phyloP scores from a whole-genome alignment of 2,113 vertebrate genomes.

The Lipotes vexillifer region DNA sequence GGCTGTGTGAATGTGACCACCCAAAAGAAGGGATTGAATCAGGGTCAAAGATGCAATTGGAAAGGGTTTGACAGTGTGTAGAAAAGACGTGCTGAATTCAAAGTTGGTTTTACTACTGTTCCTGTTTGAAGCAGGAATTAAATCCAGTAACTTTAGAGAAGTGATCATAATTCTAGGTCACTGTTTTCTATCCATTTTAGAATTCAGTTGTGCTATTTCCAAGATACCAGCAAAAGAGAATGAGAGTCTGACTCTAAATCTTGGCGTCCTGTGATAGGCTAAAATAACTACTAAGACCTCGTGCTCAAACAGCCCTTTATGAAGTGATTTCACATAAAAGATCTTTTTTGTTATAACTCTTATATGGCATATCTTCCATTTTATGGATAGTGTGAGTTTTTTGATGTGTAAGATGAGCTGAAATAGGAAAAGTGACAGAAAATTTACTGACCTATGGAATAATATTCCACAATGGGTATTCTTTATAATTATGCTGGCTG shows the following conservation, averaged over 20 bases:
- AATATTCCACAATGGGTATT: conserved; percentile 51
- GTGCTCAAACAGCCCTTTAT: not conserved
- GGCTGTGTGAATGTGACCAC: not conserved
- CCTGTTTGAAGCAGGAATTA: not conserved
- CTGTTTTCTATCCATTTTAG: not conserved
- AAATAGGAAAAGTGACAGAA: conserved; percentile 60
- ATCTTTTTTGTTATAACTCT: conserved; percentile 17
- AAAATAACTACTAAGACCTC: not conserved
- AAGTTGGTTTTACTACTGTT: not conserved
- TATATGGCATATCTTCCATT: not conserved
- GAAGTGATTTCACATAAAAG: conserved; percentile 23
- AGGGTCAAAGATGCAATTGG: not conserved
- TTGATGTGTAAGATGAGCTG: conserved; percentile 50
- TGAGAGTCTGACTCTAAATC: not conserved
- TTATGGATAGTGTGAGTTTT: conserved; percentile 23
- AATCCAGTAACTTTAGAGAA: not conserved
- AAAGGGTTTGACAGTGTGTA: not conserved
- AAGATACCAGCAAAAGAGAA: not conserved
- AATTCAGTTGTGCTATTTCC: not conserved
- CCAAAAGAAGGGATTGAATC: not conserved
- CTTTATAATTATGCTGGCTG: conserved; percentile 52
- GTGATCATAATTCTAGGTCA: not conserved
- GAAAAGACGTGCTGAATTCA: not conserved
- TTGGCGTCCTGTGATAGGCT: not conserved
- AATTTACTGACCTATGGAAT: conserved; percentile 43